phyloP scores from a whole-genome alignment of 2,888 invertebrate genomes.

The Panopea generosa region DNA sequence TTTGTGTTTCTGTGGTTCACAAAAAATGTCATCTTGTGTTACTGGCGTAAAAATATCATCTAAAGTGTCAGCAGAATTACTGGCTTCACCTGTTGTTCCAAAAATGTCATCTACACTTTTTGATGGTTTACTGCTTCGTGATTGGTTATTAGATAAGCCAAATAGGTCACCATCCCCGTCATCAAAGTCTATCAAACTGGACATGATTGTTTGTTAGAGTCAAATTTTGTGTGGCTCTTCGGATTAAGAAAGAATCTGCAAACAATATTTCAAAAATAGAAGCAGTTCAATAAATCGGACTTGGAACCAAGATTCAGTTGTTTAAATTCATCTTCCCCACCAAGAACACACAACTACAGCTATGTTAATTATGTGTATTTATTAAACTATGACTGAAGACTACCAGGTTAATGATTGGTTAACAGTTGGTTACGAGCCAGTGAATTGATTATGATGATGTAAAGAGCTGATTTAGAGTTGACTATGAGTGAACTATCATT shows the following conservation, averaged over 20 bases:
- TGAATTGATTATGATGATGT: background rate
- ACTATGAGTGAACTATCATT: background rate
- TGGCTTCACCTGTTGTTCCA: background rate
- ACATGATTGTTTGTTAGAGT: too few species aligned
- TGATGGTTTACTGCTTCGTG: background rate
- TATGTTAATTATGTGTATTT: too few species aligned
- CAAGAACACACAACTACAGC: too few species aligned
- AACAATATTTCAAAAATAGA: too few species aligned
- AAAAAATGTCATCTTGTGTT: background rate
- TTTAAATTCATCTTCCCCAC: too few species aligned
- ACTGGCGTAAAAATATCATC: background rate
- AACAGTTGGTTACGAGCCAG: background rate
- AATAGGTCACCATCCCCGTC: background rate
- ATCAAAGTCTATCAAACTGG: slow-evolving; percentile 5
- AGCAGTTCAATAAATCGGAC: too few species aligned
- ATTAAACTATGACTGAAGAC: background rate
- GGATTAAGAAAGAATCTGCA: too few species aligned
- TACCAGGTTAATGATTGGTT: background rate
- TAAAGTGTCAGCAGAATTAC: background rate
- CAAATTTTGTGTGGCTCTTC: too few species aligned
- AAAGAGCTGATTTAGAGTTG: background rate
- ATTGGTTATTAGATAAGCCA: background rate
- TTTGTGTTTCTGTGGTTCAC: background rate
- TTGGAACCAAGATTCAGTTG: too few species aligned
- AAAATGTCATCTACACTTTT: slow-evolving; percentile 13